phyloP scores from a whole-genome alignment of 2,888 invertebrate species.

The Harpalus rufipes region DNA sequence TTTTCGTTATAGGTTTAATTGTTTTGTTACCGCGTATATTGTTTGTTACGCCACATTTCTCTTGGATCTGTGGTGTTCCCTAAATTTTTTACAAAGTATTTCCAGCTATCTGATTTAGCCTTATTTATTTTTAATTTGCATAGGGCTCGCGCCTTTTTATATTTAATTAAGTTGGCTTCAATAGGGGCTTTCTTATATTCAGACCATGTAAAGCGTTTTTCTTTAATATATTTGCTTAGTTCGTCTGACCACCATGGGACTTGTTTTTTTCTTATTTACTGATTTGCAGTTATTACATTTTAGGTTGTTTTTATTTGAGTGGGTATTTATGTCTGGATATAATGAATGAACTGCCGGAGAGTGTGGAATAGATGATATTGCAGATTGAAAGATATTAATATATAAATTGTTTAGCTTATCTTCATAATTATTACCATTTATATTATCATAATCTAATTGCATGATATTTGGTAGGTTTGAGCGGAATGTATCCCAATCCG shows the following conservation, averaged over 20 bases:
- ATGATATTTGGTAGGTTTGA: neutral
- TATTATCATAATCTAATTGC: neutral
- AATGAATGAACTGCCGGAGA: neutral
- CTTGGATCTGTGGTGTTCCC: too few species aligned
- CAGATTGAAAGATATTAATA: neutral
- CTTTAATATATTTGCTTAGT: neutral
- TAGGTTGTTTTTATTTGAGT: too few species aligned
- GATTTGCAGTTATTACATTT: neutral
- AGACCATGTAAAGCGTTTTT: neutral
- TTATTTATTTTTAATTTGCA: too few species aligned
- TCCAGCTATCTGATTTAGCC: too few species aligned
- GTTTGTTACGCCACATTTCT: too few species aligned
- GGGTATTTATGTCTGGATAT: neutral
- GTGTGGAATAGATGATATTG: neutral
- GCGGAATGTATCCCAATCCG: neutral
- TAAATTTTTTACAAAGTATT: too few species aligned
- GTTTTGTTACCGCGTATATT: too few species aligned
- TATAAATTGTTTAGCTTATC: neutral
- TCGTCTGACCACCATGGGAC: slow-evolving; percentile 1
- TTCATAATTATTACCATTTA: neutral
- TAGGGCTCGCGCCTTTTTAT: too few species aligned
- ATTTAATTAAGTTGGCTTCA: neutral
- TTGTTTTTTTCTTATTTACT: neutral
- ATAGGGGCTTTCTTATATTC: neutral
- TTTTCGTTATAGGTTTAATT: too few species aligned